Conservation (phyloP, 2,888 invertebrate genomes). For the Acanthopleura granulata region DNA sequence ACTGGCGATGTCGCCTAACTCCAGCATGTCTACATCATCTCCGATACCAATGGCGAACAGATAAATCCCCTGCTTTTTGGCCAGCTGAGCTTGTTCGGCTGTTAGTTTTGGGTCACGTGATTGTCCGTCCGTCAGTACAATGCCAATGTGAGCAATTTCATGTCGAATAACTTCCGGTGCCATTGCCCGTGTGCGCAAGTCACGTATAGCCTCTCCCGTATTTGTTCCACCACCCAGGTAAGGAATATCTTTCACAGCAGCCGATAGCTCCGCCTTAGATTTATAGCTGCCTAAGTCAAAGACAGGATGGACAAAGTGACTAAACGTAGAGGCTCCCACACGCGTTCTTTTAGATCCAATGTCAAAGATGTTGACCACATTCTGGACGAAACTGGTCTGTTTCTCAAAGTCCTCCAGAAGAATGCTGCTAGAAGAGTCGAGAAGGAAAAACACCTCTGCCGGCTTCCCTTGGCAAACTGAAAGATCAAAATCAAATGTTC, state of each 20-base stretch:
- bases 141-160: slow-evolving; percentile 48
- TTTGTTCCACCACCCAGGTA: slow-evolving; percentile 37
- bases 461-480: slow-evolving; percentile 50
- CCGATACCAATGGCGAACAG: slow-evolving; percentile 65
- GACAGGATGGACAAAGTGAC: slow-evolving; percentile 38
- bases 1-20: slow-evolving; percentile 58
- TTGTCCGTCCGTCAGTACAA: slow-evolving; percentile 59
- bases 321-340: slow-evolving; percentile 53
- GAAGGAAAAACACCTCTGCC: slow-evolving; percentile 51
- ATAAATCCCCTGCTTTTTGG: slow-evolving; percentile 51
- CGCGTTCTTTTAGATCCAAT: slow-evolving; percentile 45
- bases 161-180: slow-evolving; percentile 33
- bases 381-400: slow-evolving; percentile 47
- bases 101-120: slow-evolving; percentile 47
- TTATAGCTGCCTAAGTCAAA: slow-evolving; percentile 39
- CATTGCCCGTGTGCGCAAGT: slow-evolving; percentile 39
- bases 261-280: slow-evolving; percentile 34
- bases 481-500: slow-evolving; percentile 1
- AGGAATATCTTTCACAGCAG: slow-evolving; percentile 27
- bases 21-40: slow-evolving; percentile 44
- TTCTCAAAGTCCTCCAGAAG: slow-evolving; percentile 54
- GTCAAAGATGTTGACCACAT: slow-evolving; percentile 50
- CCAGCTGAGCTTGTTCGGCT: slow-evolving; percentile 41
- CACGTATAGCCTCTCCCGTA: slow-evolving; percentile 35
- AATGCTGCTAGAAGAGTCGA: slow-evolving; percentile 57